Conservation (phyloP, 2,113 vertebrate genomes). For the Nothobranchius furzeri region DNA sequence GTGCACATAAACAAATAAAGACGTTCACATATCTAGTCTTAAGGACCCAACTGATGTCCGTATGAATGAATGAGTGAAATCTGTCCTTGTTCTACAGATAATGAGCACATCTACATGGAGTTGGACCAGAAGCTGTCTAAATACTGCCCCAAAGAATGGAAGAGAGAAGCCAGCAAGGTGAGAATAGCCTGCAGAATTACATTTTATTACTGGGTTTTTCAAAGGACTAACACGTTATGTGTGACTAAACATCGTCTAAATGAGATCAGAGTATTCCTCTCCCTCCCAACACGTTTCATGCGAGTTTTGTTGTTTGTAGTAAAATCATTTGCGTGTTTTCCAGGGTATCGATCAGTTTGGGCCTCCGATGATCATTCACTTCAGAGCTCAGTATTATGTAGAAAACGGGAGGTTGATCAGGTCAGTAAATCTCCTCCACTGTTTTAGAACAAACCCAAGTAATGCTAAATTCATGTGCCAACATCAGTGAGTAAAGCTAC, state of each 20-base stretch:
- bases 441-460: not conserved
- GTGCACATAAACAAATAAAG: conserved; percentile 9
- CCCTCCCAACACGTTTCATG: too few relatives aligned
- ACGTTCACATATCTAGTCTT: conserved; percentile 1
- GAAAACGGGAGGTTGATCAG: conserved; percentile 96
- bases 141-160: conserved; percentile 99
- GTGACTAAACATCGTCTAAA: too few relatives aligned
- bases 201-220: not conserved
- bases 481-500: not conserved
- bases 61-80: conserved; percentile 10
- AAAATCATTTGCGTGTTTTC: conserved; percentile 17
- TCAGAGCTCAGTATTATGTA: conserved; percentile 97
- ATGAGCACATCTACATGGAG: conserved; percentile 99
- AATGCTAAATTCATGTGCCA: not conserved
- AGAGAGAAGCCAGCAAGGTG: conserved; percentile 98
- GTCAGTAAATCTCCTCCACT: conserved; percentile 58
- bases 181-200: conserved; percentile 8
- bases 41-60: not conserved
- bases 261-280: too few relatives aligned
- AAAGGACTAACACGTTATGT: too few relatives aligned
- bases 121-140: conserved; percentile 97
- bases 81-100: conserved; percentile 80
- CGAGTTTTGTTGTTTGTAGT: too few relatives aligned
- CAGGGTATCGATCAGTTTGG: conserved; percentile 99
- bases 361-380: conserved; percentile 98